Evolutionary conservation across 2,113 vertebrate species (phyloP), one percentile per base, ranked within the genome.

Genomic region (Atrichornis clamosus): DNA sequence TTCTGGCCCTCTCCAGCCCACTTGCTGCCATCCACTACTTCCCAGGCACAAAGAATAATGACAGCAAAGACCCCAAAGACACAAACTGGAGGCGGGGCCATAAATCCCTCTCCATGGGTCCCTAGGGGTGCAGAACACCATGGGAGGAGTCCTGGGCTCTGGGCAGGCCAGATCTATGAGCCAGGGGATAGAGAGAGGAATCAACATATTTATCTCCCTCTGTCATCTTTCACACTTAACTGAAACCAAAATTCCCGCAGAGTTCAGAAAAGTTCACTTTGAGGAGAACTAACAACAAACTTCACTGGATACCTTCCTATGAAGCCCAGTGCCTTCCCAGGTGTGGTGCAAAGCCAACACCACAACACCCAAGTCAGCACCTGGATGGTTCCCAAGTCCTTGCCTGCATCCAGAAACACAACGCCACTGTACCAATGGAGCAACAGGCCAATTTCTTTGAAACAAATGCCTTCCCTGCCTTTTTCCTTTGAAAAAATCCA

Each of bases 371-470:
- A 28, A 33, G 33, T 27, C 27, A 42, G 21, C 14, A 68, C 6
- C 39, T 4, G 0, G 23, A 13, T 0, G 3, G 23, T 33, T 80
- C 28, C 18, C 10, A 5, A 88, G 41, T 3, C 10, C 24, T 52
- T 60, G 41, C 33, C 46, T 5, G 2, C 3, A 5, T n/a, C 52
- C 52, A 53, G 44, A 50, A 77, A 68, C 26, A n/a, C 26, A 73
- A 15, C 23, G 27, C 16, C 62, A 26, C 46, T 68, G 30, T 27
- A 60, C 13, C 2, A 5, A 42, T 35, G 70, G 39, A 84, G 52
- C 58, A 94, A 93, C 62, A 73, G 33, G 13, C 3, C 15, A 47
- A 24, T 63, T 80, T 7, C 5, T 32, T 85, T 88, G 46, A 95
- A 95, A 95, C 52, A 93, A 82, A 73, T 4, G 8, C 26, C 84